A percentile compares a stretch with the other conserved stretches of the same genome.
phyloP scores from a whole-genome alignment of 2,888 invertebrate species.

The Latrodectus elegans region DNA sequence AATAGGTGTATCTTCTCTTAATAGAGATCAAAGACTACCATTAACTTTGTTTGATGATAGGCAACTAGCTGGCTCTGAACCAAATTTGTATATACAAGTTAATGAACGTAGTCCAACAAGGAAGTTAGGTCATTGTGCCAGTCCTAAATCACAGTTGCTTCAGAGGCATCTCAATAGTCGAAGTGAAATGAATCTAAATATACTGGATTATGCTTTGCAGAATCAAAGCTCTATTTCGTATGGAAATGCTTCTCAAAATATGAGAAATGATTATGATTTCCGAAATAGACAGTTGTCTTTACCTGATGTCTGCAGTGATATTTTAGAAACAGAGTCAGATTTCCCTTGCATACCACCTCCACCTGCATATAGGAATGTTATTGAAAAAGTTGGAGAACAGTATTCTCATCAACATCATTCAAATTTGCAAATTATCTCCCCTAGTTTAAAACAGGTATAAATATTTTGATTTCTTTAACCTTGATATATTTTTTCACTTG shows the following conservation, averaged over 20 bases:
- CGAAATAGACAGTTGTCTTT: slow-evolving; percentile 40
- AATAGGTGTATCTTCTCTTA: slow-evolving; percentile 69
- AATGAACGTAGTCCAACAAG: slow-evolving; percentile 3
- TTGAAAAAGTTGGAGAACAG: not conserved
- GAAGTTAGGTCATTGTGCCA: not conserved
- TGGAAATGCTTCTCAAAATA: not conserved
- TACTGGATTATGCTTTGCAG: slow-evolving; percentile 19
- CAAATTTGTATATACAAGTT: slow-evolving; percentile 50
- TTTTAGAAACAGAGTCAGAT: slow-evolving; percentile 42
- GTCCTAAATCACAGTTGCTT: slow-evolving; percentile 14
- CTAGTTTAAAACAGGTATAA: not conserved
- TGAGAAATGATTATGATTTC: not conserved
- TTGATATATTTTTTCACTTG: too few relatives aligned
- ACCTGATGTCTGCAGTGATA: slow-evolving; percentile 48
- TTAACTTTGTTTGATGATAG: slow-evolving; percentile 42
- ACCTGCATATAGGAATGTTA: slow-evolving; percentile 63
- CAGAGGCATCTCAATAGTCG: slow-evolving; percentile 56
- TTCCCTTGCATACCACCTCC: slow-evolving; percentile 68
- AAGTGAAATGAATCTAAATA: slow-evolving; percentile 63
- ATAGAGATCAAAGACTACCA: slow-evolving; percentile 61
- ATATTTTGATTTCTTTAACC: too few relatives aligned
- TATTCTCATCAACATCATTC: not conserved
- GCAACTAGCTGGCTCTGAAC: slow-evolving; percentile 50
- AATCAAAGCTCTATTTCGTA: slow-evolving; percentile 2
- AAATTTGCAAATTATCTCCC: not conserved